A percentile compares a stretch with the other conserved stretches of the same genome.
Conservation (phyloP, 2,797 vertebrate species). For the Coendou prehensilis region DNA sequence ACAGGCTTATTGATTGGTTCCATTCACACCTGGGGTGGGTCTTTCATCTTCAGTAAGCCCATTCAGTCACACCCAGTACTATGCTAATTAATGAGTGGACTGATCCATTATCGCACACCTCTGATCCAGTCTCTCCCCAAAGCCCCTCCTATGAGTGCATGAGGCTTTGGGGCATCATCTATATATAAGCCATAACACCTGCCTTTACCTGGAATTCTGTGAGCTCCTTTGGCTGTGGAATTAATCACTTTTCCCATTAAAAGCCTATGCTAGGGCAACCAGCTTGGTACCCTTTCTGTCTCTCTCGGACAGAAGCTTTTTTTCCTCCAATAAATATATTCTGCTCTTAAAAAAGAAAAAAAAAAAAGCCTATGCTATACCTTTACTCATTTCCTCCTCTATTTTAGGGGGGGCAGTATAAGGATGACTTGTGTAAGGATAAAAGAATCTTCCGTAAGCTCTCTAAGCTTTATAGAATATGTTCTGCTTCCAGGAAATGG, state of each 20-base stretch:
- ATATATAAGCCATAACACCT: neutral
- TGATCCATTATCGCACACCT: neutral
- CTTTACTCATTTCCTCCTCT: neutral
- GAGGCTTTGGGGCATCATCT: neutral
- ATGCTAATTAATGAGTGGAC: neutral
- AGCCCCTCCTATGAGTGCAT: neutral
- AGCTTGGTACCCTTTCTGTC: too few relatives aligned
- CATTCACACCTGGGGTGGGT: neutral
- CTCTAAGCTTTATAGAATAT: neutral
- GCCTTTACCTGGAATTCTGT: slow-evolving; percentile 39
- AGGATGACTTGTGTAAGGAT: neutral
- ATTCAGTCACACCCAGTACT: neutral
- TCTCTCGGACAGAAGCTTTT: too few relatives aligned
- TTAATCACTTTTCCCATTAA: neutral
- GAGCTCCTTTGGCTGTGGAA: neutral
- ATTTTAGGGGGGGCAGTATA: slow-evolving; percentile 21
- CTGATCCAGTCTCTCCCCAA: neutral
- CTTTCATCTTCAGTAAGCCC: neutral
- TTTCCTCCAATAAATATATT: too few relatives aligned
- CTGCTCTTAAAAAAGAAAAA: neutral
- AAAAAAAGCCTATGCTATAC: neutral
- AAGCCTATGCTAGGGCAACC: neutral
- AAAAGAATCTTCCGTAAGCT: neutral
- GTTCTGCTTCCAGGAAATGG: neutral
- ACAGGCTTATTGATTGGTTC: neutral